Evolutionary conservation across 2,113 vertebrate species (phyloP).

Genomic region (Pelusios castaneus): DNA sequence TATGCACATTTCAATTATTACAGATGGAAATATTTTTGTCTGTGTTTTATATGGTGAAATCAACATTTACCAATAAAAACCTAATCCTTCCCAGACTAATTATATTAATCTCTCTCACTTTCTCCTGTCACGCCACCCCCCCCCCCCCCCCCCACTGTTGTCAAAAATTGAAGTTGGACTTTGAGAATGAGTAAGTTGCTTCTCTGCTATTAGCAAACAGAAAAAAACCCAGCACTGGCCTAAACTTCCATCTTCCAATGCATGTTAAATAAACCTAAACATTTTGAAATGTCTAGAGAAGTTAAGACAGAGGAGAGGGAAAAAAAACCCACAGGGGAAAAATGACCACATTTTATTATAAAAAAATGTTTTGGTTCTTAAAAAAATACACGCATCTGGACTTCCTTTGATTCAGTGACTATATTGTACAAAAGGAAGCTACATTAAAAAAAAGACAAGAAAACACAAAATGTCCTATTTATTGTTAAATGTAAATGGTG

Average conservation of each 20-base stretch:
- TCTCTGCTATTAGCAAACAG: not conserved
- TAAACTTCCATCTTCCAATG: not conserved
- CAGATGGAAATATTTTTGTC: not conserved
- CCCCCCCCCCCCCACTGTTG: not conserved
- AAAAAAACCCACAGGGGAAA: not conserved
- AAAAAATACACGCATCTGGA: not conserved
- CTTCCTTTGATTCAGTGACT: constrained; percentile 41
- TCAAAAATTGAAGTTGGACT: not conserved
- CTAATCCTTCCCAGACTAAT: not conserved
- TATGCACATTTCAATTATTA: not conserved
- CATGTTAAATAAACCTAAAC: not conserved
- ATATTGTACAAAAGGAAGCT: not conserved
- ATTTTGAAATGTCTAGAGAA: not conserved
- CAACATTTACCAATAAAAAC: not conserved
- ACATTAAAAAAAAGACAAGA: constrained; percentile 30
- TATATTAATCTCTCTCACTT: not conserved
- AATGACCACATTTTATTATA: not conserved
- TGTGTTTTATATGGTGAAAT: not conserved
- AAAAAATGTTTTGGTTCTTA: not conserved
- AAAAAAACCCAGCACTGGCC: not conserved
- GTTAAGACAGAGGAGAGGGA: not conserved
- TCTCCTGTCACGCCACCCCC: too few species aligned
- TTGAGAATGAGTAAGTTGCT: not conserved
- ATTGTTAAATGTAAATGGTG: not conserved
- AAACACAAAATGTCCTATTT: not conserved